These are phyloP conservation scores for Todiramphus chloris DNA, from an alignment of 2,113 vertebrate species.

Conservation along the genomic window DNA sequence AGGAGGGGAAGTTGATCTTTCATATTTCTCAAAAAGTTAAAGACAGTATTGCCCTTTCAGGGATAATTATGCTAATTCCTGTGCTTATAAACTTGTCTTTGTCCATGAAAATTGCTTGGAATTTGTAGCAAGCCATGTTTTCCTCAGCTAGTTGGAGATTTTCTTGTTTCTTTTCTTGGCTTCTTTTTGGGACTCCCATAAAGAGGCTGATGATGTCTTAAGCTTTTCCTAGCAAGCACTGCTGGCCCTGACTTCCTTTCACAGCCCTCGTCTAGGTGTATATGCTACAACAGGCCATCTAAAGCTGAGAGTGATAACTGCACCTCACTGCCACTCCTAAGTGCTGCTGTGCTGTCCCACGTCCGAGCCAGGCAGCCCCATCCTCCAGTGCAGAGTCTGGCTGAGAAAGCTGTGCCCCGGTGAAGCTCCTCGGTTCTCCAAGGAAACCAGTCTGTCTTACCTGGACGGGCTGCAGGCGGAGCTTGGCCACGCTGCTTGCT, in stretches of 20 bases:
- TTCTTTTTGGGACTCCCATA: not conserved
- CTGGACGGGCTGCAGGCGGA: not conserved
- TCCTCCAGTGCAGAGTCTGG: not conserved
- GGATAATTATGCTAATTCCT: constrained; percentile 38
- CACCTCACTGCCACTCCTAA: not conserved
- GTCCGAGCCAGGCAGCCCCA: not conserved
- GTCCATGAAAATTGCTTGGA: constrained; percentile 30
- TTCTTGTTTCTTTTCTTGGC: constrained; percentile 2
- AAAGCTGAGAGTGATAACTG: not conserved
- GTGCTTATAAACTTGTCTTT: constrained; percentile 45
- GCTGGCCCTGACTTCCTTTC: not conserved
- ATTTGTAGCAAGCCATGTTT: constrained; percentile 3
- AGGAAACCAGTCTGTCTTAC: not conserved
- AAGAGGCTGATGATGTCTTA: not conserved
- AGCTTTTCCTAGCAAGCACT: not conserved
- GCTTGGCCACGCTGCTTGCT: not conserved
- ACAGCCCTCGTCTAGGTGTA: not conserved
- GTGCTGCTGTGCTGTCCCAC: not conserved
- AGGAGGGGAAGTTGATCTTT: not conserved
- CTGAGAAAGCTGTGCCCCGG: not conserved
- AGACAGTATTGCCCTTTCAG: constrained; percentile 20
- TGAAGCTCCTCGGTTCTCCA: not conserved
- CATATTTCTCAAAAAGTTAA: not conserved
- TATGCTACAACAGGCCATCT: fast-evolving
- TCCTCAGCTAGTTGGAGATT: not conserved